phyloP scores from a whole-genome alignment of 37 sponge, comb jelly and placozoan species.

The Halisarca cf. caerulea region DNA sequence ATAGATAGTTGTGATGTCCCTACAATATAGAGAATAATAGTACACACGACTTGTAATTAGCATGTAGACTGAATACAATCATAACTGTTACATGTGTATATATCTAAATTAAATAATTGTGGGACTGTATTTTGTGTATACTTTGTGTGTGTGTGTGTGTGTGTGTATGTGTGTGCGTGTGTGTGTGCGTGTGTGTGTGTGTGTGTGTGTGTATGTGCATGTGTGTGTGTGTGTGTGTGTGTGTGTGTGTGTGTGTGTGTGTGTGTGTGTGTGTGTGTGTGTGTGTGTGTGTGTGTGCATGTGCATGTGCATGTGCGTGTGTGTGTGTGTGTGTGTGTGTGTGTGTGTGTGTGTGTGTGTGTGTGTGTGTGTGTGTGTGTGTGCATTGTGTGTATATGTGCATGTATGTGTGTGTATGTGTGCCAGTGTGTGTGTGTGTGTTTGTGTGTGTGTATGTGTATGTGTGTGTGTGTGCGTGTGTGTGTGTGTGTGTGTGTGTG shows the following conservation, averaged over 20 bases:
- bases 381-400: neutral
- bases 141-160: too few species aligned
- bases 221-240: constrained; percentile 8
- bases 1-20: constrained; percentile 60
- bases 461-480: neutral
- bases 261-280: constrained; percentile 24
- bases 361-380: neutral
- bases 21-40: neutral
- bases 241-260: constrained; percentile 24
- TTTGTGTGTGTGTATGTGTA: neutral
- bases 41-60: too few species aligned
- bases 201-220: neutral
- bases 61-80: too few species aligned
- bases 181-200: constrained; percentile 13
- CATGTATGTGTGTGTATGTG: too few species aligned
- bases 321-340: constrained; percentile 21
- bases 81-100: too few species aligned
- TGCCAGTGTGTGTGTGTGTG: too few species aligned
- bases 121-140: too few species aligned
- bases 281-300: constrained; percentile 17
- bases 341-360: neutral
- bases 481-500: neutral
- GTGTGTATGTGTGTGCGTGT: neutral
- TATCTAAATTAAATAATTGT: too few species aligned
- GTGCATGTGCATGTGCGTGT: constrained; percentile 5